These are phyloP conservation scores for Drosophila hydei DNA, from an alignment of 1,140 invertebrate species.

Conservation along the genomic window DNA sequence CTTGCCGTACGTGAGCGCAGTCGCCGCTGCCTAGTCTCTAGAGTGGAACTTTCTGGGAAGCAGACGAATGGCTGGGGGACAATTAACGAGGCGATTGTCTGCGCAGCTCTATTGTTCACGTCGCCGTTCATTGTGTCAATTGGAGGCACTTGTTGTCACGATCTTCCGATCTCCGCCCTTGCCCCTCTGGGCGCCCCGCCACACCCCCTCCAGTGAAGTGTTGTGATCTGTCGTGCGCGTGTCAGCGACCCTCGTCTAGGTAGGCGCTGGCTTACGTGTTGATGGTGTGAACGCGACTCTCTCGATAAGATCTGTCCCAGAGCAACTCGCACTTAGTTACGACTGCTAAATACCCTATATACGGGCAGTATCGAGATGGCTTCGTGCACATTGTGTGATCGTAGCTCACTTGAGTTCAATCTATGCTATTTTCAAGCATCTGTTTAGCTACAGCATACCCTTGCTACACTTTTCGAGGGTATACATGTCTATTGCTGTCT, in stretches of 20 bases:
- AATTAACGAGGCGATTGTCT: constrained; percentile 28
- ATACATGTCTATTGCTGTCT: too few species aligned
- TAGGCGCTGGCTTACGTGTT: constrained; percentile 29
- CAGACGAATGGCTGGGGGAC: not conserved
- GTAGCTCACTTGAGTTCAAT: too few species aligned
- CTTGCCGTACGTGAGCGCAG: constrained; percentile 5
- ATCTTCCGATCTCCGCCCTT: constrained; percentile 2
- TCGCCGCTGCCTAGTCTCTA: not conserved
- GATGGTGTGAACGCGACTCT: constrained; percentile 37
- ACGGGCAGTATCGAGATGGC: too few species aligned
- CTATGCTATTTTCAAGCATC: too few species aligned
- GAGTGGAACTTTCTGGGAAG: constrained; percentile 25
- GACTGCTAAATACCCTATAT: constrained; percentile 5
- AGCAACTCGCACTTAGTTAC: not conserved
- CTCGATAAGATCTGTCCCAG: constrained; percentile 31
- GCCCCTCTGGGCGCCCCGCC: not conserved
- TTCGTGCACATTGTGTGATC: too few species aligned
- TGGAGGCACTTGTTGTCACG: constrained; percentile 49
- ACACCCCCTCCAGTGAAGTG: not conserved
- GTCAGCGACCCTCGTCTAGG: constrained; percentile 46
- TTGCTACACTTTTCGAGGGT: too few species aligned
- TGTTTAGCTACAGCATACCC: too few species aligned
- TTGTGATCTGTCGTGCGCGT: constrained; percentile 30
- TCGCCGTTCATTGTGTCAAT: constrained; percentile 30
- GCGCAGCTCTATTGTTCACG: not conserved